Base-by-base conservation (phyloP, 2,113 vertebrate species). In the Thermophis baileyi region DNA sequence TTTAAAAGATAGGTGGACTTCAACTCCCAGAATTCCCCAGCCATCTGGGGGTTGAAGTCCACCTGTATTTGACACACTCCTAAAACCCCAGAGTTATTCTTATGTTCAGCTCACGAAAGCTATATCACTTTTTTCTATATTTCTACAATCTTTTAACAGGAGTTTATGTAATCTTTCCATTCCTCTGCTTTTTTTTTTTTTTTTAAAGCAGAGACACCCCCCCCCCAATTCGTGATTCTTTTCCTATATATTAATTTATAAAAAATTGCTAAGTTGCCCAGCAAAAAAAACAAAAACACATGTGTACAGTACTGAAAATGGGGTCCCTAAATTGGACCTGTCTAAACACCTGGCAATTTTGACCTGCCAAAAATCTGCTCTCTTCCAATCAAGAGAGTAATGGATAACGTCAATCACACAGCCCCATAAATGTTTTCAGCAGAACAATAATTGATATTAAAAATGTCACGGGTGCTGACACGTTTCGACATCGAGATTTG, bases 401-500 rank as follows among this genome's bases (percentile, higher is more conserved):
- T 93, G 88, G 92, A 40, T 88, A 90, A 93, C 30, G 92, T 93
- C 92, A 86, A 18, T 93, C 92, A 93, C 74, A 50, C 53, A 60
- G 88, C 2, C 22, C 51, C 25, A 22, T 35, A 86, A 89, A 90
- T 30, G 53, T 93, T 86, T 89, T 89, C 88, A 40, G 57, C 85
- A 51, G 51, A 89, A 86, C 53, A 57, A 85, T 93, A 93, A 93
- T 93, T 90, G 92, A 86, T 93, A 93, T 93, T 93, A 93, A 90
- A 93, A 90, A 89, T 86, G 92, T 93, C 88, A 93, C 53, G 10
- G 51, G 20, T 24, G 51, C 49, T 86, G 6, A 90, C 69, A 86
- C 6, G 18, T 93, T 93, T 86, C 88, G 57, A 57, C 88, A 57
- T 4, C 60, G 51, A 92, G 25, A 35, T 92, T 85, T 49, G 51